Evolutionary conservation across 2,113 vertebrate species (phyloP), one percentile per base, ranked within the genome.

Genomic region (Passer domesticus): DNA sequence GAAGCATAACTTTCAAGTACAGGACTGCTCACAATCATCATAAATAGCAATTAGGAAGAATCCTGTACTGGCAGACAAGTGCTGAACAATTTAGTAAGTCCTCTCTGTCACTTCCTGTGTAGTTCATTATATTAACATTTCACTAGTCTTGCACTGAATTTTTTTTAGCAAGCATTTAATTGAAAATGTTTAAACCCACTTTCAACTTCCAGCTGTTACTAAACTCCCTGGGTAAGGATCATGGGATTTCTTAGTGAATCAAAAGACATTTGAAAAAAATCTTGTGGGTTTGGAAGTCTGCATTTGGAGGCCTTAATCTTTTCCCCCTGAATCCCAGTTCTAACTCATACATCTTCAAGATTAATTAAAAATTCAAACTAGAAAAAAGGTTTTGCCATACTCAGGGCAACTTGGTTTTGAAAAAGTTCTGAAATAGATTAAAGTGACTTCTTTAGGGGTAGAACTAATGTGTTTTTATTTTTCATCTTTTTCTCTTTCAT

Each of bases 341-440:
- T 55, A 43, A 47, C 24, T 83, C 18, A 53, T 7, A 46, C 1
- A 35, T 70, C 21, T 81, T 91, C 33, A 84, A 63, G 60, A 52
- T 35, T 12, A 46, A 31, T 72, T 76, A 41, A 85, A 78, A 75
- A 68, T 21, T 83, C 31, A 41, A 58, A 35, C 27, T 41, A 52
- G 69, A 23, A 56, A 64, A 83, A 87, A 44, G 5, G 5, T 20
- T 59, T 15, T 75, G 6, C 5, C 8, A 4, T 43, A 50, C 6
- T 44, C 0, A 0, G 11, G 27, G 22, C 27, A 78, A 8, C 15
- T 58, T 19, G 4, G 3, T 77, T 76, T 79, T 47, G 15, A 68
- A 82, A 85, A 50, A 23, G 5, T 69, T 72, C 11, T 83, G 24
- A 37, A 47, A 10, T 33, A 49, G 37, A 18, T 84, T 15, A 52